These are phyloP conservation scores for Rhabditophanes sp. DNA, from an alignment of 2,888 invertebrate species.

Conservation along the genomic window DNA sequence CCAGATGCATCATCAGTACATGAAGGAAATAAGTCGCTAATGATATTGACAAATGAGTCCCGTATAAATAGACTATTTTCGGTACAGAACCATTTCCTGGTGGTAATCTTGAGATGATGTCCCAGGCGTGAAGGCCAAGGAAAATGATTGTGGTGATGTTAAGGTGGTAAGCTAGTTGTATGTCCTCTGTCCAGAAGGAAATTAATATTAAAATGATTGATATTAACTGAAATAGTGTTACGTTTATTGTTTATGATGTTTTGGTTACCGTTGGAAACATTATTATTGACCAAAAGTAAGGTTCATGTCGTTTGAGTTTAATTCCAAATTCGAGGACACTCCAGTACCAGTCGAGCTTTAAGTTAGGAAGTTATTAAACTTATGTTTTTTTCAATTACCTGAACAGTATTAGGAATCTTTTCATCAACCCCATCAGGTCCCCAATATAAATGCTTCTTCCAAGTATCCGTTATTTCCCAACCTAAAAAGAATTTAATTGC, in stretches of 20 bases:
- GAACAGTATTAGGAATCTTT: constrained; percentile 13
- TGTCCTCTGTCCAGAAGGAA: constrained; percentile 31
- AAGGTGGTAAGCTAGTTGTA: constrained; percentile 13
- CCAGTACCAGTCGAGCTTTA: constrained; percentile 38
- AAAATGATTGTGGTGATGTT: constrained; percentile 22
- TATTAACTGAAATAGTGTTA: constrained; percentile 17
- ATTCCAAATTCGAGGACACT: constrained; percentile 41
- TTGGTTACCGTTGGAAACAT: constrained; percentile 26
- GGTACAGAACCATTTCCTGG: constrained; percentile 35
- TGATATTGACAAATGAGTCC: background rate
- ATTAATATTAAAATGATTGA: constrained; percentile 20
- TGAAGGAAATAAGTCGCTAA: too few relatives aligned
- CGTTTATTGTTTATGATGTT: background rate
- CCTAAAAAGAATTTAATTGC: constrained; percentile 13
- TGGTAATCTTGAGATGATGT: constrained; percentile 28
- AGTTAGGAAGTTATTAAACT: constrained; percentile 4
- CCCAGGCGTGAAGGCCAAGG: constrained; percentile 27
- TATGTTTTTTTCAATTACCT: constrained; percentile 2
- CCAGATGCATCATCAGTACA: constrained; percentile 1
- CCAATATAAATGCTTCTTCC: constrained; percentile 40
- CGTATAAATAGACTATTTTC: constrained; percentile 12
- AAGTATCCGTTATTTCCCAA: constrained; percentile 34
- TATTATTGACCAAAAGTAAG: constrained; percentile 29
- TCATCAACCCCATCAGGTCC: constrained; percentile 27
- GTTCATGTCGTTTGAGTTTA: constrained; percentile 31